Percentiles rank a stretch among this genome's conserved stretches.
These are phyloP conservation scores for Callyntrura sp. DNA, from an alignment of 2,888 invertebrate species.

Conservation along the genomic window DNA sequence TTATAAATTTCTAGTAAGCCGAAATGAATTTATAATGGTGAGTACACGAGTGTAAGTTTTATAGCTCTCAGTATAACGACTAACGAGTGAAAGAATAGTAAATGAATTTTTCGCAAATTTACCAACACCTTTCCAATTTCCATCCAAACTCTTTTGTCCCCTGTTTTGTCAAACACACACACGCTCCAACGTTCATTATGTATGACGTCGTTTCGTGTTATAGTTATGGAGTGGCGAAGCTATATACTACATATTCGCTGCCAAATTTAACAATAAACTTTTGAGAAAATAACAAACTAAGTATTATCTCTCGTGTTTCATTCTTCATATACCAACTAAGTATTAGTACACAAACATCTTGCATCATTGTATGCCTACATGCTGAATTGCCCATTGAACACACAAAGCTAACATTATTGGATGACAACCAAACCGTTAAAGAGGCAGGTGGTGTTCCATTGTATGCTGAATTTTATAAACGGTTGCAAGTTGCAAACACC, in stretches of 20 bases:
- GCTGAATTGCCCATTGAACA: not conserved
- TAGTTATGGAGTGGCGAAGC: conserved; percentile 2
- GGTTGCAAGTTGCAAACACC: not conserved
- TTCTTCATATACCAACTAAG: not conserved
- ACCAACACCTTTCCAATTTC: not conserved
- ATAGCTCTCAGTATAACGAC: too few species aligned
- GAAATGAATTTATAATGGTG: too few species aligned
- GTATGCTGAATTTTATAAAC: not conserved
- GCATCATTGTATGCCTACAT: not conserved
- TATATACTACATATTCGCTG: not conserved
- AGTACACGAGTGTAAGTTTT: too few species aligned
- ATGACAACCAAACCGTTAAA: conserved; percentile 23
- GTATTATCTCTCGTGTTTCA: not conserved
- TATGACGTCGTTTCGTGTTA: not conserved
- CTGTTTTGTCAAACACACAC: not conserved
- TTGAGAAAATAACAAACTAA: conserved; percentile 26
- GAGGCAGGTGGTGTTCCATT: not conserved
- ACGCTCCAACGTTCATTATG: not conserved
- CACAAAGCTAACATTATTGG: conserved; percentile 7
- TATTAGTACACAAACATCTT: conserved; percentile 24
- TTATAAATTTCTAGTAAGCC: too few species aligned
- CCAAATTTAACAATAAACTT: conserved; percentile 19
- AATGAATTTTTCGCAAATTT: not conserved
- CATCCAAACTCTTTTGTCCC: not conserved
- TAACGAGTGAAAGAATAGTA: not conserved